Evolutionary conservation across 2,113 vertebrate genomes (phyloP).

Genomic region (Podilymbus podiceps): DNA sequence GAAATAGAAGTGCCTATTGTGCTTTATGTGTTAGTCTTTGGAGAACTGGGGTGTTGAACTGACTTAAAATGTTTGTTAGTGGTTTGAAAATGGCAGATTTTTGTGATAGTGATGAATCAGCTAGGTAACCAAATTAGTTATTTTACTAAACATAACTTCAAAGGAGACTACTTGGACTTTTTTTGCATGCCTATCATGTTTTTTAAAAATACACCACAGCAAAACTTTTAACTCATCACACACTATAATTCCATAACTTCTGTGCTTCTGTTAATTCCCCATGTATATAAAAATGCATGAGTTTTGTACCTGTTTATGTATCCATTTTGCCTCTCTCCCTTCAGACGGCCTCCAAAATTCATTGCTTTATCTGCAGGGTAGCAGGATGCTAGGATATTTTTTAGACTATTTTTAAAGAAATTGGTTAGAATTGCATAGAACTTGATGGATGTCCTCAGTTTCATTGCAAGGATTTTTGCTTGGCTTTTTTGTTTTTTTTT

Average conservation of each 20-base stretch:
- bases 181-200: too few species aligned
- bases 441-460: neutral
- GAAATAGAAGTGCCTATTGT: neutral
- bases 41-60: neutral
- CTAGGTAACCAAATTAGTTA: neutral
- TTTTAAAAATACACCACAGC: neutral
- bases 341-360: neutral
- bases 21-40: neutral
- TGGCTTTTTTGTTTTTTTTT: neutral
- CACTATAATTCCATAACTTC: neutral
- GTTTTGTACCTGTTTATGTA: accelerated
- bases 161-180: neutral
- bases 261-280: neutral
- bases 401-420: neutral
- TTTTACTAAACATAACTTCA: neutral
- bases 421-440: neutral
- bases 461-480: neutral
- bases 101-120: neutral
- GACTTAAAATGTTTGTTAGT: neutral
- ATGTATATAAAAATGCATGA: neutral
- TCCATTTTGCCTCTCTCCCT: neutral
- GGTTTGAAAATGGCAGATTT: neutral
- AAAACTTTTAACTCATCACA: neutral
- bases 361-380: neutral
- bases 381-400: neutral